Conservation (phyloP, 2,888 invertebrate species). For the Bibio marci region DNA sequence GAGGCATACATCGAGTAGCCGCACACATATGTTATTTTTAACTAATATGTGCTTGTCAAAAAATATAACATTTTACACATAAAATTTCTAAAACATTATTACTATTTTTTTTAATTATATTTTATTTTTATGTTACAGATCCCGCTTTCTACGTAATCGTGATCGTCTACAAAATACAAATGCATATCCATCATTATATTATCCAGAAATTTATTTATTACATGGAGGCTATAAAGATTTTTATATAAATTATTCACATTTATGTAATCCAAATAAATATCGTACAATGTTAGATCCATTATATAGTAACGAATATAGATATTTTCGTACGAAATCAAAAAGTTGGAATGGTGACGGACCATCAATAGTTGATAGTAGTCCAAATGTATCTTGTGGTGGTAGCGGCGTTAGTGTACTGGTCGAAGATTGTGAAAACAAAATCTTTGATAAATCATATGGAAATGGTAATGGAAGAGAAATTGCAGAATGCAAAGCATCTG, state of each 20-base stretch:
- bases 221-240: slow-evolving; percentile 83
- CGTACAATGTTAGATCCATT: slow-evolving; percentile 73
- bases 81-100: too few relatives aligned
- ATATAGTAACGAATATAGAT: slow-evolving; percentile 50
- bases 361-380: too few relatives aligned
- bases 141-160: slow-evolving; percentile 62
- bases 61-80: too few relatives aligned
- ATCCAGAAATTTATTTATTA: slow-evolving; percentile 86
- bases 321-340: slow-evolving; percentile 62
- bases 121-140: slow-evolving; percentile 33
- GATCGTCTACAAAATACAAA: slow-evolving; percentile 70
- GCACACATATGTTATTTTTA: too few relatives aligned
- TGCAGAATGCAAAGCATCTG: too few relatives aligned
- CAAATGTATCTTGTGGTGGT: too few relatives aligned
- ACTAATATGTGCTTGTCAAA: too few relatives aligned
- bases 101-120: slow-evolving; percentile 1
- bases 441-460: too few relatives aligned
- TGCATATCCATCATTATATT: slow-evolving; percentile 68
- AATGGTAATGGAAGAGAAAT: too few relatives aligned
- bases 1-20: too few relatives aligned
- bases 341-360: slow-evolving; percentile 42
- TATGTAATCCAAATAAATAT: slow-evolving; percentile 60
- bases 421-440: too few relatives aligned
- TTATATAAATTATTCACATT: slow-evolving; percentile 44
- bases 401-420: too few relatives aligned